Evolutionary conservation across 2,888 invertebrate genomes (phyloP).

Genomic region (Hecatera dysodea): DNA sequence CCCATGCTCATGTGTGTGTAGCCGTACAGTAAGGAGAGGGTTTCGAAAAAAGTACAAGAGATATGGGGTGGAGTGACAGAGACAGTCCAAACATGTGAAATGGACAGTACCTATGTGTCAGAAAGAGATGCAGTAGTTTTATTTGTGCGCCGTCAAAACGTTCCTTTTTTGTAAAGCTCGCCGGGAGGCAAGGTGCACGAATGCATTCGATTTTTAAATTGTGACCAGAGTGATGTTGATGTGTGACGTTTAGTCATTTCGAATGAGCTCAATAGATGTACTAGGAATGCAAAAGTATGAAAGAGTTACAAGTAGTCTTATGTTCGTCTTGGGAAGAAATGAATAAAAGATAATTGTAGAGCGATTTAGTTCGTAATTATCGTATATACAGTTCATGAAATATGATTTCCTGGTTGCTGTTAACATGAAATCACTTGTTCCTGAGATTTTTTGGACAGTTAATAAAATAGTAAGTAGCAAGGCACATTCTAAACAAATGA

Average conservation of each 20-base stretch:
- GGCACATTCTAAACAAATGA: no score
- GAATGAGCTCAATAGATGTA: constrained; percentile 40
- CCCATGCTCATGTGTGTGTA: constrained; percentile 73
- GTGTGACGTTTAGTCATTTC: constrained; percentile 78
- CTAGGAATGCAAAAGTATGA: constrained; percentile 34
- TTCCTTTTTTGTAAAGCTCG: constrained; percentile 86
- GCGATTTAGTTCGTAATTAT: constrained; percentile 19
- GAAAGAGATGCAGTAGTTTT: constrained; percentile 72
- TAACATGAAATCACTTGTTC: constrained; percentile 1
- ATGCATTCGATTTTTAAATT: constrained; percentile 85
- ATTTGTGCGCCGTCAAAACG: constrained; percentile 77
- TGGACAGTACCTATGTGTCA: constrained; percentile 55
- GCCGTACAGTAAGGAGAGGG: constrained; percentile 82
- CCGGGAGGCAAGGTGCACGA: constrained; percentile 88
- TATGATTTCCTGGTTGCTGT: constrained; percentile 35
- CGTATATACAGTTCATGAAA: neutral
- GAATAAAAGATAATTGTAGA: constrained; percentile 5
- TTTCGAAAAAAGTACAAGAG: constrained; percentile 86
- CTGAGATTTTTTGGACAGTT: neutral
- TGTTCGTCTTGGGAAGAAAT: constrained; percentile 13
- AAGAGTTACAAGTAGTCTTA: neutral
- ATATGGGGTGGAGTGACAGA: constrained; percentile 77
- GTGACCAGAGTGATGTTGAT: constrained; percentile 87
- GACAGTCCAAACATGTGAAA: constrained; percentile 66
- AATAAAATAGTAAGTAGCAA: neutral